Evolutionary conservation across 2,888 invertebrate genomes (phyloP), one percentile per base, ranked within the genome.

Genomic region (Rotaria sp.): DNA sequence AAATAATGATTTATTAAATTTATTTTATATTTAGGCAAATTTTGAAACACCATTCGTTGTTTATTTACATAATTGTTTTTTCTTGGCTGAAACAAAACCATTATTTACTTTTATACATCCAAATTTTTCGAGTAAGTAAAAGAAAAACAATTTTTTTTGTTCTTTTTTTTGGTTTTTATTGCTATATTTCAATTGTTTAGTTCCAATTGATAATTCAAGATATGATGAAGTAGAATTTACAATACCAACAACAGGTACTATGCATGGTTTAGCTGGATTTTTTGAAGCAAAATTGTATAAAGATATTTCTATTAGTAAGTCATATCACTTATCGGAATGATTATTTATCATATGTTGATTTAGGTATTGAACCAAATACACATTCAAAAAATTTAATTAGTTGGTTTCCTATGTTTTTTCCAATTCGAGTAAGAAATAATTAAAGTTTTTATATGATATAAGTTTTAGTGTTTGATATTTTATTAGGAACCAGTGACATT

Each of bases 211-310:
- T 89, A 96, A 97, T 91, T 93, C 94, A 85, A 93, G 97, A 85
- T 94, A 93, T 89, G 93, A 93, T 85, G 92, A 92, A 5, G 90
- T 95, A 26, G 92, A 92, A 48, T 97, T 96, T 92, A 91, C 92
- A 30, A 94, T 94, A 2, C 90, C 93, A 52, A 93, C 94, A 89
- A 94, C 96, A 89, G 94, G 94, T 90, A 93, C 96, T 2, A 92
- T 97, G 88, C 96, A 96, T 90, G 99, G 97, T 5, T 95, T 99
- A 91, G 95, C 95, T 48, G 99, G 99, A 11, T 99, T 96, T 91
- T 99, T 99, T 92, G 95, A 96, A 90, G 94, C 96, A 74, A 92
- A 93, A 41, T 92, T 99, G 30, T 97, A 95, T 91, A 94, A 94
- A 88, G 94, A 95, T 89, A 93, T 96, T 86, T 93, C 92, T 89